Percentiles rank a stretch among this genome's conserved stretches.
These are phyloP conservation scores for Caenorhabditis afra DNA, from an alignment of 2,888 invertebrate genomes.

Conservation along the genomic window DNA sequence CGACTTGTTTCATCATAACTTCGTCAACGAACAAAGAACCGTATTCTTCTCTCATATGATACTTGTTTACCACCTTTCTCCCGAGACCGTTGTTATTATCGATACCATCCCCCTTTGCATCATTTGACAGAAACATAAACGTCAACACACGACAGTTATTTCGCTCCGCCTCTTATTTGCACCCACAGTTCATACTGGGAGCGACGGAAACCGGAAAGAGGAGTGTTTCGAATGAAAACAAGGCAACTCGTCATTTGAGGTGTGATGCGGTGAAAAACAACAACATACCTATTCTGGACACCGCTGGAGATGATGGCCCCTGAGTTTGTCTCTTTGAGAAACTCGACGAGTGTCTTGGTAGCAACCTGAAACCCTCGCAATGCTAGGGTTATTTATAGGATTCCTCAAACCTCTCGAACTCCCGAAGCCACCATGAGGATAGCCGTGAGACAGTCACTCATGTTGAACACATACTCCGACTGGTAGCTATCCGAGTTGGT, in stretches of 20 bases:
- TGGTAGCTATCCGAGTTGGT: conserved; percentile 60
- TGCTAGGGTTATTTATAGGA: too few relatives aligned
- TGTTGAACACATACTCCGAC: conserved; percentile 63
- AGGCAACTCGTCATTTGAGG: too few relatives aligned
- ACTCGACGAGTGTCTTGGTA: conserved; percentile 40
- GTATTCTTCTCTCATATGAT: conserved; percentile 43
- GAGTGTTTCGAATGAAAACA: too few relatives aligned
- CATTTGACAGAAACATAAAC: conserved; percentile 52
- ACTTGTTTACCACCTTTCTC: conserved; percentile 38
- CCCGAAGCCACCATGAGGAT: conserved; percentile 69
- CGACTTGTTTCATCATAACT: conserved; percentile 51
- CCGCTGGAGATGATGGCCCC: conserved; percentile 48
- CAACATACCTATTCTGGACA: conserved; percentile 48
- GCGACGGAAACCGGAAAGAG: too few relatives aligned
- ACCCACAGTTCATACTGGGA: background rate
- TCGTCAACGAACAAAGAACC: conserved; percentile 51
- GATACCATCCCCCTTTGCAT: conserved; percentile 38
- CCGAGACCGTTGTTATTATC: conserved; percentile 36
- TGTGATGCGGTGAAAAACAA: too few relatives aligned
- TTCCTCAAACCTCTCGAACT: conserved; percentile 46
- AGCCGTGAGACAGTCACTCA: conserved; percentile 73
- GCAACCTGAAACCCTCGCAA: conserved; percentile 25
- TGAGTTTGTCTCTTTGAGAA: conserved; percentile 41
- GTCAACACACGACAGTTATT: conserved; percentile 18
- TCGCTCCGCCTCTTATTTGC: background rate